Percentiles rank a stretch among this genome's conserved stretches.
These are phyloP conservation scores for Mixornis gularis DNA, from an alignment of 2,113 vertebrate species.

Conservation along the genomic window DNA sequence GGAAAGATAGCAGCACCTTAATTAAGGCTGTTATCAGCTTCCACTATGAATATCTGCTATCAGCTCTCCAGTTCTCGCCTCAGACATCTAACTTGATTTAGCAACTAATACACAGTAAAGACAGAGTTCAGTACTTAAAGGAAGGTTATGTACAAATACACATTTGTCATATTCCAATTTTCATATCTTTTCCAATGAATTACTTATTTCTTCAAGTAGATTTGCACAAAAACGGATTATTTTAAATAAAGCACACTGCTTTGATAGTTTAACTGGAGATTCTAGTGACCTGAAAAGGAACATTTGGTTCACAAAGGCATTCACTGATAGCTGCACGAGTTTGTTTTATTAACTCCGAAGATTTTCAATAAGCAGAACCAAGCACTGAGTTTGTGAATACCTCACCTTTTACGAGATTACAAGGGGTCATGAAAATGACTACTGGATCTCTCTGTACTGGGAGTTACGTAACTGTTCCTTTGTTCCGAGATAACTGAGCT, in stretches of 20 bases:
- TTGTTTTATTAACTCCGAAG: not conserved
- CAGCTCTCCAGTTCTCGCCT: not conserved
- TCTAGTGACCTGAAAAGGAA: not conserved
- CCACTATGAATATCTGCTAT: constrained; percentile 2
- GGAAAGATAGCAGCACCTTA: constrained; percentile 3
- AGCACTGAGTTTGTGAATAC: not conserved
- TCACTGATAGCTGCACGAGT: not conserved
- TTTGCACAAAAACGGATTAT: not conserved
- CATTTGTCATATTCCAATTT: not conserved
- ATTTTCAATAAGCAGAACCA: not conserved
- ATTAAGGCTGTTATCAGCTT: constrained; percentile 31
- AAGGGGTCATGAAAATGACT: not conserved
- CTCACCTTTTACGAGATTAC: not conserved
- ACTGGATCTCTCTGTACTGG: not conserved
- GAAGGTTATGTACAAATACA: not conserved
- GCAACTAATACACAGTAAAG: not conserved
- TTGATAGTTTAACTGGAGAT: not conserved
- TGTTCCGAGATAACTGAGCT: not conserved
- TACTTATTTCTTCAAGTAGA: not conserved
- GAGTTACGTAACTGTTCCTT: not conserved
- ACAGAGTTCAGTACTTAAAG: not conserved
- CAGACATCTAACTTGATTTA: not conserved
- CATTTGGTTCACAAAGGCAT: not conserved
- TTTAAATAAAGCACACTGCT: not conserved
- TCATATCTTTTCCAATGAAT: not conserved